Percentiles rank a stretch among this genome's conserved stretches.
phyloP scores from a whole-genome alignment of 2,797 vertebrate species.

The Phylloscopus collybita region DNA sequence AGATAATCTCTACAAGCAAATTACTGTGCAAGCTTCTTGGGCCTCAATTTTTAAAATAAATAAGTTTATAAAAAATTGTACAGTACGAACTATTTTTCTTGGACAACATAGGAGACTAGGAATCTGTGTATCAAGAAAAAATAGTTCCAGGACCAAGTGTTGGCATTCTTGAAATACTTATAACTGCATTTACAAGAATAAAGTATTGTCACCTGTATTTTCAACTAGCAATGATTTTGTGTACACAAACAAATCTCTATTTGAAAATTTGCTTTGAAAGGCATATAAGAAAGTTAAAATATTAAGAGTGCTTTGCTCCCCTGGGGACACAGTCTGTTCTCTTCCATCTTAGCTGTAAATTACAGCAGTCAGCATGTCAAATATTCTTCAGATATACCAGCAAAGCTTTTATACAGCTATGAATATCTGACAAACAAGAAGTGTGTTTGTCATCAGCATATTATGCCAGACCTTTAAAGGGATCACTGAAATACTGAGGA shows the following conservation, averaged over 20 bases:
- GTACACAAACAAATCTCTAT: background rate
- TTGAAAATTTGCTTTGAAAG: background rate
- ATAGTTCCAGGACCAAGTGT: background rate
- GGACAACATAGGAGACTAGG: background rate
- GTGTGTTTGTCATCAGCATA: background rate
- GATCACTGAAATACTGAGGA: background rate
- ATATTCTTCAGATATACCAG: background rate
- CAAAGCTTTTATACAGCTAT: background rate
- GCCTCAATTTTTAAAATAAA: background rate
- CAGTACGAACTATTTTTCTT: background rate
- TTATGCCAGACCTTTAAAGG: background rate
- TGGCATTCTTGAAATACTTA: background rate
- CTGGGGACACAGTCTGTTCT: background rate
- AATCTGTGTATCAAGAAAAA: background rate
- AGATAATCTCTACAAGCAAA: background rate
- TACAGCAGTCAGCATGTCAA: background rate
- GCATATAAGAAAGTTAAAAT: background rate
- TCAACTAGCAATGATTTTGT: background rate
- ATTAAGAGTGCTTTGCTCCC: background rate
- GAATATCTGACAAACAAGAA: background rate
- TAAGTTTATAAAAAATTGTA: background rate
- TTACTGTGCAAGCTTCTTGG: background rate
- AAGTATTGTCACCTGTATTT: background rate
- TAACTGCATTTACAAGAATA: background rate
- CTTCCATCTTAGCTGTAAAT: background rate